Evolutionary conservation across 2,888 invertebrate genomes (phyloP).

Genomic region (Caenorhabditis plicata): DNA sequence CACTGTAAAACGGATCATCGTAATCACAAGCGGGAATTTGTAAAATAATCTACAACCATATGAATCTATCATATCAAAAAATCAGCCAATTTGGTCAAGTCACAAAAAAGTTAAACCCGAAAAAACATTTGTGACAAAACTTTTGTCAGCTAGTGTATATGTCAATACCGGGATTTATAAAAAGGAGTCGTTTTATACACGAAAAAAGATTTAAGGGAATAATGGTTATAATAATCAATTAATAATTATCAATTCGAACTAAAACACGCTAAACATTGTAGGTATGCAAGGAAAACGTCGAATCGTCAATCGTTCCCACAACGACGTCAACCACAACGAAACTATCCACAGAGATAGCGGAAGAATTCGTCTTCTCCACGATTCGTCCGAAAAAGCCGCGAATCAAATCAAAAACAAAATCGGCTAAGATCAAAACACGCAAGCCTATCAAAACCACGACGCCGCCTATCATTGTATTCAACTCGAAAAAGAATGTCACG

Average conservation of each 20-base stretch:
- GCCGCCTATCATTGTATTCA: constrained; percentile 16
- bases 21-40: too few relatives aligned
- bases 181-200: background rate
- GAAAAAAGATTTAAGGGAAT: background rate
- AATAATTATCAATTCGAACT: too few relatives aligned
- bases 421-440: constrained; percentile 15
- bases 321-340: constrained; percentile 16
- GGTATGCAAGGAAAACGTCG: constrained; percentile 24
- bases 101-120: too few relatives aligned
- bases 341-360: constrained; percentile 6
- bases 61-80: too few relatives aligned
- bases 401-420: constrained; percentile 10
- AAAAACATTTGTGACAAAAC: too few relatives aligned
- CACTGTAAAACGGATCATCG: too few relatives aligned
- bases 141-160: too few relatives aligned
- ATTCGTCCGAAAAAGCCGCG: constrained; percentile 30
- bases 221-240: too few relatives aligned
- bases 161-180: too few relatives aligned
- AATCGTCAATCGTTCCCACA: constrained; percentile 20
- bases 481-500: constrained; percentile 8
- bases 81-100: too few relatives aligned
- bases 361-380: constrained; percentile 47
- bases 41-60: too few relatives aligned
- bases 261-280: too few relatives aligned
- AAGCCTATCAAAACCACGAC: constrained; percentile 10